Percentiles rank a stretch among this genome's conserved stretches.
Evolutionary conservation across 1,140 invertebrate genomes (phyloP).

Genomic region (Maniola jurtina): DNA sequence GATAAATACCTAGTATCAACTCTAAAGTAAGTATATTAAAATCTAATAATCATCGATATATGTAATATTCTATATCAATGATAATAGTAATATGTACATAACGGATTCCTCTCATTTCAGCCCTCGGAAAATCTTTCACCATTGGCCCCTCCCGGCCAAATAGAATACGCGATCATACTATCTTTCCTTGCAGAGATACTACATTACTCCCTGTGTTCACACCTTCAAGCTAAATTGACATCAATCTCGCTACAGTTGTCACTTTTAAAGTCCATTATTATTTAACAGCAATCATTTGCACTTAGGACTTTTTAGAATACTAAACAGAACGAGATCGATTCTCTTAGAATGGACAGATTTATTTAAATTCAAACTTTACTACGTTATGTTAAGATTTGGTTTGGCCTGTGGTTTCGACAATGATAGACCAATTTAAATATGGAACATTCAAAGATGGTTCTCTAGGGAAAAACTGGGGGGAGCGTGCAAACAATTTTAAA

Average conservation of each 20-base stretch:
- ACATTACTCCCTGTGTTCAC: constrained; percentile 47
- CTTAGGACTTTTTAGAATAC: constrained; percentile 40
- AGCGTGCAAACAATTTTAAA: constrained; percentile 36
- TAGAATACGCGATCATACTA: constrained; percentile 36
- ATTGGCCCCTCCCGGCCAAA: constrained; percentile 46
- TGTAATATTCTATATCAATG: too few species aligned
- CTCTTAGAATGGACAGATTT: constrained; percentile 49
- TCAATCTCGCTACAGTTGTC: background rate
- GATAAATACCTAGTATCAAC: too few species aligned
- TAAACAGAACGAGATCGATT: constrained; percentile 66
- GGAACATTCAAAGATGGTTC: constrained; percentile 73
- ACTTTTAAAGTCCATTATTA: constrained; percentile 35
- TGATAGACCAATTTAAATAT: constrained; percentile 72
- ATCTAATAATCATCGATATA: too few species aligned
- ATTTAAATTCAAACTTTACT: constrained; percentile 32
- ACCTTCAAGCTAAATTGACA: constrained; percentile 30
- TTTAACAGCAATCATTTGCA: constrained; percentile 20
- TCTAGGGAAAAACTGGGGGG: constrained; percentile 67
- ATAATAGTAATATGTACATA: background rate
- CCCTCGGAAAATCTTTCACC: constrained; percentile 50
- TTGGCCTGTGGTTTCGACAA: constrained; percentile 33
- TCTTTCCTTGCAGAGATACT: constrained; percentile 61
- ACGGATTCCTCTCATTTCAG: constrained; percentile 30
- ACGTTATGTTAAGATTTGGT: constrained; percentile 15
- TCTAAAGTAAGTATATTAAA: too few species aligned